phyloP scores from a whole-genome alignment of 2,113 vertebrate genomes.

The Burhinus oedicnemus region DNA sequence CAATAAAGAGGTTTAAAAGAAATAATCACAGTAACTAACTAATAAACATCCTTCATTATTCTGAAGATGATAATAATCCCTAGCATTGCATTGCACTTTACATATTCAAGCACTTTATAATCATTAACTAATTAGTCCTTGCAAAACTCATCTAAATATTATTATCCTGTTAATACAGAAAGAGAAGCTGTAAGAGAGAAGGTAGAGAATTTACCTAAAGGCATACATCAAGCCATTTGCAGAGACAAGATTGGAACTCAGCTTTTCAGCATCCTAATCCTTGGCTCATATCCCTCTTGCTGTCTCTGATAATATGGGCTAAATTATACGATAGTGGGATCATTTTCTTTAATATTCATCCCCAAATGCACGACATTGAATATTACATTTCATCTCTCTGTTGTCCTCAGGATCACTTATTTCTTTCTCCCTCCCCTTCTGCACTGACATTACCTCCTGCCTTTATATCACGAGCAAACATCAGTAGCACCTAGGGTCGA shows the following conservation, averaged over 20 bases:
- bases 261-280: slow-evolving; percentile 5
- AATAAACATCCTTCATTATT: slow-evolving; percentile 69
- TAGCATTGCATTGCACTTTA: slow-evolving; percentile 50
- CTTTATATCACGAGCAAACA: not conserved
- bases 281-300: slow-evolving; percentile 36
- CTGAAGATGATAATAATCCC: slow-evolving; percentile 53
- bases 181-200: slow-evolving; percentile 49
- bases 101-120: slow-evolving; percentile 62
- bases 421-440: not conserved
- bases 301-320: slow-evolving; percentile 28
- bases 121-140: slow-evolving; percentile 70
- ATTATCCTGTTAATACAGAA: slow-evolving; percentile 66
- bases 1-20: slow-evolving; percentile 59
- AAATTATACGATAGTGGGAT: slow-evolving; percentile 31
- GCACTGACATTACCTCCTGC: not conserved
- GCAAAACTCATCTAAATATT: slow-evolving; percentile 69
- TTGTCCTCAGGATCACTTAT: not conserved
- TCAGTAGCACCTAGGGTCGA: not conserved
- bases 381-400: slow-evolving; percentile 13
- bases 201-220: slow-evolving; percentile 59
- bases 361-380: not conserved
- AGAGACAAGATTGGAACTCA: slow-evolving; percentile 34
- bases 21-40: slow-evolving; percentile 64
- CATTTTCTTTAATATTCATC: slow-evolving; percentile 50
- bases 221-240: slow-evolving; percentile 43